These are phyloP conservation scores for Amblyjoppa fuscipennis DNA, from an alignment of 2,888 invertebrate species.

Conservation along the genomic window DNA sequence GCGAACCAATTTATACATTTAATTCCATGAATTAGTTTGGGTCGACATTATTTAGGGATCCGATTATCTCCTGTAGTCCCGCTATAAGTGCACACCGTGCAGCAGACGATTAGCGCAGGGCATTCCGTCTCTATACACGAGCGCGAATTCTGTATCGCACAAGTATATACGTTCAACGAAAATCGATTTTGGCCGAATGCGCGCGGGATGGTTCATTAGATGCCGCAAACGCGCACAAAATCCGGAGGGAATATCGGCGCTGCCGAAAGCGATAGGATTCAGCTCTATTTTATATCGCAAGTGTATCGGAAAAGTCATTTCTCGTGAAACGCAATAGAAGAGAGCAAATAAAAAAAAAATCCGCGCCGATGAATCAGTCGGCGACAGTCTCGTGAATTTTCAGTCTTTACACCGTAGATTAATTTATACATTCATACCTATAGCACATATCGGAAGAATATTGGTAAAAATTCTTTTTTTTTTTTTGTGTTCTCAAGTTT, in stretches of 20 bases:
- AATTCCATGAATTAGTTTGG: slow-evolving; percentile 72
- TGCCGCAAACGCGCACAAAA: slow-evolving; percentile 38
- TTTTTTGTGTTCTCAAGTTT: neutral
- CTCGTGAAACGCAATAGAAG: neutral
- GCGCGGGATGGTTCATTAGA: slow-evolving; percentile 51
- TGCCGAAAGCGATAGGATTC: neutral
- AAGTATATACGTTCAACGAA: slow-evolving; percentile 16
- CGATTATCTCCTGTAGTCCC: slow-evolving; percentile 47
- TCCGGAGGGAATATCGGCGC: slow-evolving; percentile 17
- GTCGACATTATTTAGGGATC: slow-evolving; percentile 65
- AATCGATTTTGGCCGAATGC: slow-evolving; percentile 47
- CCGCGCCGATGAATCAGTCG: neutral
- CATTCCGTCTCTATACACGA: slow-evolving; percentile 24
- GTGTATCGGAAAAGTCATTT: neutral
- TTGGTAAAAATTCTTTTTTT: neutral
- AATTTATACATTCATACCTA: no score
- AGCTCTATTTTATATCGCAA: neutral
- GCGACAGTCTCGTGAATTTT: neutral
- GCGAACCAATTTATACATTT: slow-evolving; percentile 72
- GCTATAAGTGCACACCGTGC: slow-evolving; percentile 29
- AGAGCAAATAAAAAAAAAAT: neutral
- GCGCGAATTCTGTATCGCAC: slow-evolving; percentile 21
- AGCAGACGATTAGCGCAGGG: slow-evolving; percentile 1
- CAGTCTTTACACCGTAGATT: neutral
- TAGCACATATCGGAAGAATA: no score